Evolutionary conservation across 2,888 invertebrate species (phyloP).

Genomic region (Morpho helenor): DNA sequence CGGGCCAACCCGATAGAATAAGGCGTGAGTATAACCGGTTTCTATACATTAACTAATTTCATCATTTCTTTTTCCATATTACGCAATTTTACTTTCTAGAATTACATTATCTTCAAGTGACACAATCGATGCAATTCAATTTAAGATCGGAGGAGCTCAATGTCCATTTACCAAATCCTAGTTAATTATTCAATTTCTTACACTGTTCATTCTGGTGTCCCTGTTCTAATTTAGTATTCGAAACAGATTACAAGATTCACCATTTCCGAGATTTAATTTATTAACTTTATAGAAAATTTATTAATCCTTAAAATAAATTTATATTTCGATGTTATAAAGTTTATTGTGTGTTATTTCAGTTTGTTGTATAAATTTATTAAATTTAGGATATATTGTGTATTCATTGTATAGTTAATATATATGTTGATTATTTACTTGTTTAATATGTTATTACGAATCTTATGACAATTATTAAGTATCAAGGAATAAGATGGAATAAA

Average conservation of each 20-base stretch:
- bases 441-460: conserved; percentile 59
- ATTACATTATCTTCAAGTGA: neutral
- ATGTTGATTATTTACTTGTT: conserved; percentile 10
- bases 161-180: conserved; percentile 12
- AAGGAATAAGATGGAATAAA: conserved; percentile 66
- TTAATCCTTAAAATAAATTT: conserved; percentile 6
- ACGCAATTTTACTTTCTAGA: neutral
- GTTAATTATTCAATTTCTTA: conserved; percentile 14
- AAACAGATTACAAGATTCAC: conserved; percentile 3
- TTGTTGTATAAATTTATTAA: conserved; percentile 8
- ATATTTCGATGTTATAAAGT: conserved; percentile 6
- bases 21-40: neutral
- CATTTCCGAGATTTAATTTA: conserved; percentile 1
- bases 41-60: neutral
- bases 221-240: conserved; percentile 6
- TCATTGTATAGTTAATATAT: conserved; percentile 9
- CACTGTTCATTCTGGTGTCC: conserved; percentile 4
- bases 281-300: conserved; percentile 8
- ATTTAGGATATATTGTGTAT: conserved; percentile 12
- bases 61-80: too few species aligned
- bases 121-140: conserved; percentile 3
- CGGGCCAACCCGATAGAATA: neutral
- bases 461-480: conserved; percentile 71
- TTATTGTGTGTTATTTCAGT: conserved; percentile 7
- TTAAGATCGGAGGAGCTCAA: conserved; percentile 1